phyloP scores from a whole-genome alignment of 1,140 invertebrate species.

The Campodea augens region DNA sequence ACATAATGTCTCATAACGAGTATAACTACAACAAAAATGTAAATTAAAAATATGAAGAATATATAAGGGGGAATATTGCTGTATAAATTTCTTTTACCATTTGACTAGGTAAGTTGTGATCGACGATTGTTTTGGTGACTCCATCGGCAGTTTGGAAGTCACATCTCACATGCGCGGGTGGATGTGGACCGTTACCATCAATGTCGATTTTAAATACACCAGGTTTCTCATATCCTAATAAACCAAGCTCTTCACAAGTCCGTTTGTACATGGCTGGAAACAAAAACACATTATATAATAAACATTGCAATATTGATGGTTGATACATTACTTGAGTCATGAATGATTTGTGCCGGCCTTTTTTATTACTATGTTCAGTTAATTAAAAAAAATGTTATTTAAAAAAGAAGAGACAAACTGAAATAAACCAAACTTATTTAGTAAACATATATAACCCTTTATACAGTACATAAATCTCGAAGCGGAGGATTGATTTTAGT shows the following conservation, averaged over 20 bases:
- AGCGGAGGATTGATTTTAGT: no score
- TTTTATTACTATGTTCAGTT: neutral
- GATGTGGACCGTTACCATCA: constrained; percentile 76
- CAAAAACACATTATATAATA: constrained; percentile 9
- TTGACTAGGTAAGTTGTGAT: constrained; percentile 79
- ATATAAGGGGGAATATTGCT: no score
- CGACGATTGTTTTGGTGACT: constrained; percentile 73
- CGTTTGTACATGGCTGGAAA: constrained; percentile 55
- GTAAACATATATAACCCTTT: no score
- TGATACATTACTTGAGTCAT: no score
- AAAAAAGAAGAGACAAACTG: neutral
- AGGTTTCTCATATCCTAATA: constrained; percentile 61
- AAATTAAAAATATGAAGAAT: no score
- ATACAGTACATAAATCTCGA: no score
- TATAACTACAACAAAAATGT: no score
- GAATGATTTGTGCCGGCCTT: no score
- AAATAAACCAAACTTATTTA: neutral
- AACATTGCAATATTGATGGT: no score
- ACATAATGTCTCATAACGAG: no score
- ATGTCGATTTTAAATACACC: constrained; percentile 79
- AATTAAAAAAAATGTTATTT: neutral
- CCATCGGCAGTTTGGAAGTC: constrained; percentile 70
- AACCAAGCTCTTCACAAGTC: constrained; percentile 77
- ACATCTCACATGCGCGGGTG: constrained; percentile 74
- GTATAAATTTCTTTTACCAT: constrained; percentile 26